phyloP scores from a whole-genome alignment of 1,140 invertebrate species.

The Aphidius gifuensis region DNA sequence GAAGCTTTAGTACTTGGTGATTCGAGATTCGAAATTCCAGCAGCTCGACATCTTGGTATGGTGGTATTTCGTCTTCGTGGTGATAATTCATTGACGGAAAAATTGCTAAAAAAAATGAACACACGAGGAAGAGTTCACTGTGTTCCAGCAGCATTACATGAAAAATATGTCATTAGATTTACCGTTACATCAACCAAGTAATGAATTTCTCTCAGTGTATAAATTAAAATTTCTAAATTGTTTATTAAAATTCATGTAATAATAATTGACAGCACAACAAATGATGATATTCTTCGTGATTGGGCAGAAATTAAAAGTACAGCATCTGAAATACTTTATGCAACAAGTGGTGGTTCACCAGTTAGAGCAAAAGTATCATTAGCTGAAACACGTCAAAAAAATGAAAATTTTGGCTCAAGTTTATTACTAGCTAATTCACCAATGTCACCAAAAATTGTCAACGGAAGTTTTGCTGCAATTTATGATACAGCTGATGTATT shows the following conservation, averaged over 20 bases:
- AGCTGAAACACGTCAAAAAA: slow-evolving; percentile 78
- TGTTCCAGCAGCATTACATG: slow-evolving; percentile 86
- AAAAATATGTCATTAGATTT: slow-evolving; percentile 86
- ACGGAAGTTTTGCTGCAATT: slow-evolving; percentile 93
- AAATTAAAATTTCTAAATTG: slow-evolving; percentile 3
- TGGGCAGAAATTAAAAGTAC: slow-evolving; percentile 85
- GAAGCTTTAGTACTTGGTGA: slow-evolving; percentile 80
- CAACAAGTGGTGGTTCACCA: slow-evolving; percentile 51
- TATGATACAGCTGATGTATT: slow-evolving; percentile 86
- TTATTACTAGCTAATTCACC: slow-evolving; percentile 89
- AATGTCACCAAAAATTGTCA: slow-evolving; percentile 95
- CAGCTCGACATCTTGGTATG: slow-evolving; percentile 83
- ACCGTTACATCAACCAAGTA: slow-evolving; percentile 84
- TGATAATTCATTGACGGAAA: slow-evolving; percentile 81
- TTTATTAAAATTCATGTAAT: neutral
- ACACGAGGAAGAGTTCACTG: slow-evolving; percentile 83
- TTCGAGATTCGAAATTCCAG: slow-evolving; percentile 85
- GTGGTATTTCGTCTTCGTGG: slow-evolving; percentile 89
- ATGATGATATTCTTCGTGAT: slow-evolving; percentile 83
- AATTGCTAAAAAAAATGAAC: slow-evolving; percentile 82
- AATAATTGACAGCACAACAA: slow-evolving; percentile 64
- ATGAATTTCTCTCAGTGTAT: neutral
- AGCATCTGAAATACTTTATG: slow-evolving; percentile 68
- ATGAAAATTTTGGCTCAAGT: slow-evolving; percentile 89
- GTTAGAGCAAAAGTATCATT: slow-evolving; percentile 66